Base-by-base conservation (phyloP, 2,113 vertebrate species). In the Salvelinus fontinalis region DNA sequence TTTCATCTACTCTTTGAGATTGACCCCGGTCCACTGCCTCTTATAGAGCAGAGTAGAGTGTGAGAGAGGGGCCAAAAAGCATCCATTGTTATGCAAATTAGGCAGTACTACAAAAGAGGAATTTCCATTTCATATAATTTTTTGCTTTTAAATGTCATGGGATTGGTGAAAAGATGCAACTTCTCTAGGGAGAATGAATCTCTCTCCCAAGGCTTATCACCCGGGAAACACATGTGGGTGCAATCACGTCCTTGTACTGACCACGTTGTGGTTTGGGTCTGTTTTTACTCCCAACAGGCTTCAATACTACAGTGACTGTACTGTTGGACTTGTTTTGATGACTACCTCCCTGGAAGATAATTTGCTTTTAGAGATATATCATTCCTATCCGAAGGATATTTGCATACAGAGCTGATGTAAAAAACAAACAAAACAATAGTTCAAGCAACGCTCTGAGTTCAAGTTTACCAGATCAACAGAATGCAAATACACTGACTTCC, bases 71-170 rank as follows among this genome's bases (percentile, higher is more conserved):
- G 29, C 24, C 24, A 64, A 73, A 34, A 11, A 9, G 7, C 29
- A 31, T 27, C 44, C 6, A 5, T n/a, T n/a, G 20, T 60, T 62
- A 75, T 75, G 85, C 83, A 86, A 89, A 89, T 83, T 88, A 90
- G 66, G 18, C 3, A 82, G 88, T 84, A 89, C 66, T 20, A 29
- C 64, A 6, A 65, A 60, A 73, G 20, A 72, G 49, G 85, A 90
- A 88, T 72, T 73, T 67, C 87, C 85, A 86, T 83, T 90, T 75
- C 2, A 20, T 88, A 90, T 93, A 90, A 93, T 95, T 93, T 91
- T 91, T 90, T 87, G 87, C 84, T 89, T 90, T 87, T 90, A 85
- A 93, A 91, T 89, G 87, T 81, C 82, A 81, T 85, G 78, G 91
- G 90, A 92, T 92, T 87, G 88, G 70, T 88, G 85, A 90, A 88